A percentile compares a stretch with the other conserved stretches of the same genome.
Evolutionary conservation across 2,888 invertebrate species (phyloP).

Genomic region (Pterobdella sp.): DNA sequence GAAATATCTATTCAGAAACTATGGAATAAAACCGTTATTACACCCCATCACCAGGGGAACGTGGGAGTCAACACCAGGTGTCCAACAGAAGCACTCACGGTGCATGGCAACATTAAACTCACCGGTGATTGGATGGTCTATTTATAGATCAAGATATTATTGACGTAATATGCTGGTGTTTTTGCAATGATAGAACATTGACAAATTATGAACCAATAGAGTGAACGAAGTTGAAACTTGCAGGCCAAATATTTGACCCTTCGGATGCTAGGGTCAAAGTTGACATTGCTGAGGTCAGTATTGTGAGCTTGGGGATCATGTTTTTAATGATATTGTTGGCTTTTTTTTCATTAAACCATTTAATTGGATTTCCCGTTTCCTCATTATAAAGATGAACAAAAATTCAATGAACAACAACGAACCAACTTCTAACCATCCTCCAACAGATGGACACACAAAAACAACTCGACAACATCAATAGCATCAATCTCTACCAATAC

Average conservation of each 20-base stretch:
- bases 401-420: background rate
- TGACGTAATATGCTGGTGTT: background rate
- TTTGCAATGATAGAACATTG: background rate
- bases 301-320: too few species aligned
- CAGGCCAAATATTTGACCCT: constrained; percentile 80
- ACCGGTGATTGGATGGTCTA: constrained; percentile 57
- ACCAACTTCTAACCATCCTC: background rate
- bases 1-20: background rate
- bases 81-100: constrained; percentile 86
- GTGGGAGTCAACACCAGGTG: constrained; percentile 93
- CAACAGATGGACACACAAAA: constrained; percentile 68
- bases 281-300: constrained; percentile 70
- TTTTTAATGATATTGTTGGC: too few species aligned
- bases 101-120: constrained; percentile 85
- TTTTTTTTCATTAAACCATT: too few species aligned
- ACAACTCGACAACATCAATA: constrained; percentile 80
- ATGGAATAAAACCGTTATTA: background rate
- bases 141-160: background rate
- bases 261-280: constrained; percentile 88
- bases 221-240: too few species aligned
- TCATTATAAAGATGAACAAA: background rate
- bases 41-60: constrained; percentile 54
- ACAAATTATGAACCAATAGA: too few species aligned
- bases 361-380: too few species aligned
- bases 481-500: constrained; percentile 81